phyloP scores from a whole-genome alignment of 1,140 invertebrate genomes.

The Arctopsyche grandis region DNA sequence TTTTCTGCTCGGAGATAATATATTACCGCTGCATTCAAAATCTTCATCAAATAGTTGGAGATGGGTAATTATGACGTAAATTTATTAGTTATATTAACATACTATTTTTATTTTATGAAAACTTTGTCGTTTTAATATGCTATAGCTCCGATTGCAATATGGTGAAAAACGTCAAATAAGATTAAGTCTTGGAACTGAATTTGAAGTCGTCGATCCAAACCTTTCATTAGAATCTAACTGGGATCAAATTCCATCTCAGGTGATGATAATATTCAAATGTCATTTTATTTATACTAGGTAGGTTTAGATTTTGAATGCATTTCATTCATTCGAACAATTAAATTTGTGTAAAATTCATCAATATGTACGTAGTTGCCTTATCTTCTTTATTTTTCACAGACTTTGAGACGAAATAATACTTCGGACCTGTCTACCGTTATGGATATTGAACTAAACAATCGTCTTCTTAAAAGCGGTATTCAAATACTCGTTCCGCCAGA shows the following conservation, averaged over 20 bases:
- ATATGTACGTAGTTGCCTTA: no score
- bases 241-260: constrained; percentile 60
- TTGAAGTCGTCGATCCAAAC: constrained; percentile 76
- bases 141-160: constrained; percentile 72
- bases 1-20: constrained; percentile 72
- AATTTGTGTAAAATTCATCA: not conserved
- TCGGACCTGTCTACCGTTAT: constrained; percentile 74
- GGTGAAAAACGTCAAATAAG: constrained; percentile 74
- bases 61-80: constrained; percentile 67
- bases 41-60: constrained; percentile 66
- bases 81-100: not conserved
- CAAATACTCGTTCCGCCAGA: constrained; percentile 79
- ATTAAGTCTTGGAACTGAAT: constrained; percentile 77
- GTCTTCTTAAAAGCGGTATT: constrained; percentile 77
- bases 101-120: not conserved
- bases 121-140: constrained; percentile 48
- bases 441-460: constrained; percentile 79
- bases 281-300: no score
- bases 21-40: constrained; percentile 68
- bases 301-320: not conserved
- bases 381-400: constrained; percentile 65
- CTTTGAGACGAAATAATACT: constrained; percentile 70
- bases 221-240: constrained; percentile 53
- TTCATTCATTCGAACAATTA: not conserved
- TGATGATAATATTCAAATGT: constrained; percentile 44